Percentiles rank a stretch among this genome's conserved stretches.
phyloP scores from a whole-genome alignment of 2,888 invertebrate genomes.

The Catocala sponsa region DNA sequence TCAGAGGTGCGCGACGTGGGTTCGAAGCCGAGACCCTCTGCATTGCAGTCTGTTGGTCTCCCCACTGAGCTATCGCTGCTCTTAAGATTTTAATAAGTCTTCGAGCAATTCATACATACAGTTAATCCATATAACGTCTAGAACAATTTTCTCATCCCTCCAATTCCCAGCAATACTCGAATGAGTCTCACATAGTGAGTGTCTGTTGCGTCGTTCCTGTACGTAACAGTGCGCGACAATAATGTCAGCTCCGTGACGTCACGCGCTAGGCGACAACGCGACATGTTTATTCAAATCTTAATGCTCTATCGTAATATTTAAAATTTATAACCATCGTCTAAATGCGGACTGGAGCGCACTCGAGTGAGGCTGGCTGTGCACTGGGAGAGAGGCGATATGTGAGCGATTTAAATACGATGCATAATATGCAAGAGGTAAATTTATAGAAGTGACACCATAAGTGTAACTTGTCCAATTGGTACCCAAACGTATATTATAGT shows the following conservation, averaged over 20 bases:
- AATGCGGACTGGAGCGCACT: conserved; percentile 54
- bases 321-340: conserved; percentile 70
- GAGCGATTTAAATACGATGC: neutral
- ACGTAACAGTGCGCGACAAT: conserved; percentile 48
- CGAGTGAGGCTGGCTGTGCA: conserved; percentile 33
- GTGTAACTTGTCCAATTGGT: too few species aligned
- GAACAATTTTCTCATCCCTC: too few species aligned
- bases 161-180: neutral
- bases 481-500: too few species aligned
- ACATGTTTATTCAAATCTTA: conserved; percentile 85
- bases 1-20: too few species aligned
- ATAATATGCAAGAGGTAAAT: too few species aligned
- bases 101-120: too few species aligned
- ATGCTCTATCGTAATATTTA: conserved; percentile 76
- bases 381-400: conserved; percentile 11
- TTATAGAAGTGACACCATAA: too few species aligned
- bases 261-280: conserved; percentile 61
- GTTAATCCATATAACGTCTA: too few species aligned
- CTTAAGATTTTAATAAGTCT: too few species aligned
- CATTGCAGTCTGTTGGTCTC: too few species aligned
- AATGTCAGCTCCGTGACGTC: conserved; percentile 65
- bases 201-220: conserved; percentile 1
- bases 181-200: neutral
- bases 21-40: too few species aligned
- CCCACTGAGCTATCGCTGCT: too few species aligned